Evolutionary conservation across 2,888 invertebrate species (phyloP).

Genomic region (Pedicia rivosa): DNA sequence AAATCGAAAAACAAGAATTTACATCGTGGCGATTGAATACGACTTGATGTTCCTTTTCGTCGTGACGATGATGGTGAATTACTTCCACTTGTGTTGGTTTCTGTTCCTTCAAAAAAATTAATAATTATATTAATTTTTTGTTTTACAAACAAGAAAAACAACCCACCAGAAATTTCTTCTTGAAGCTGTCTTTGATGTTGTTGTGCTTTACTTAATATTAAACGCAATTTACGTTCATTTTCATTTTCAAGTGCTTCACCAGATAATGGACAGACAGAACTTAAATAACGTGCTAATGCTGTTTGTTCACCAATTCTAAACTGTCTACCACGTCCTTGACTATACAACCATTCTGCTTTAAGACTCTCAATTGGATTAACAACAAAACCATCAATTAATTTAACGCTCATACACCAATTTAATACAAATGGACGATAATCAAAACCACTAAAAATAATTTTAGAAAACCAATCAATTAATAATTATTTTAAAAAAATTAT

Average conservation of each 20-base stretch:
- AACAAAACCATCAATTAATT: slow-evolving; percentile 73
- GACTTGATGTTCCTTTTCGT: slow-evolving; percentile 25
- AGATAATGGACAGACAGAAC: slow-evolving; percentile 69
- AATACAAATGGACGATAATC: slow-evolving; percentile 85
- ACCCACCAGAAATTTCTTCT: slow-evolving; percentile 40
- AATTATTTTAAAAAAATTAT: slow-evolving; percentile 1
- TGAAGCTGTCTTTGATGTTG: slow-evolving; percentile 75
- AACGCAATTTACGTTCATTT: slow-evolving; percentile 69
- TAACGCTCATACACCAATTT: slow-evolving; percentile 84
- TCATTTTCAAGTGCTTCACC: slow-evolving; percentile 68
- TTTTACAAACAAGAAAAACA: not conserved
- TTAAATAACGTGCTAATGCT: slow-evolving; percentile 65
- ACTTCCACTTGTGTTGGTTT: slow-evolving; percentile 24
- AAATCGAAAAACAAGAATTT: slow-evolving; percentile 9
- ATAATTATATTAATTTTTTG: too few species aligned
- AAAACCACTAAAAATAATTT: slow-evolving; percentile 48
- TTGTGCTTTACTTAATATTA: slow-evolving; percentile 79
- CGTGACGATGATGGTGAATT: slow-evolving; percentile 28
- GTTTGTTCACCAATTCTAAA: slow-evolving; percentile 74
- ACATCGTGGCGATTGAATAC: slow-evolving; percentile 31
- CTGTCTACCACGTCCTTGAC: slow-evolving; percentile 82
- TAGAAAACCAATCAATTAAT: not conserved
- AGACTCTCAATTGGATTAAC: slow-evolving; percentile 85
- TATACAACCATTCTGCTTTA: slow-evolving; percentile 90
- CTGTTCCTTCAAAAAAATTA: slow-evolving; percentile 12